Base-by-base conservation (phyloP, 2,888 invertebrate species). In the Malacosoma neustria region DNA sequence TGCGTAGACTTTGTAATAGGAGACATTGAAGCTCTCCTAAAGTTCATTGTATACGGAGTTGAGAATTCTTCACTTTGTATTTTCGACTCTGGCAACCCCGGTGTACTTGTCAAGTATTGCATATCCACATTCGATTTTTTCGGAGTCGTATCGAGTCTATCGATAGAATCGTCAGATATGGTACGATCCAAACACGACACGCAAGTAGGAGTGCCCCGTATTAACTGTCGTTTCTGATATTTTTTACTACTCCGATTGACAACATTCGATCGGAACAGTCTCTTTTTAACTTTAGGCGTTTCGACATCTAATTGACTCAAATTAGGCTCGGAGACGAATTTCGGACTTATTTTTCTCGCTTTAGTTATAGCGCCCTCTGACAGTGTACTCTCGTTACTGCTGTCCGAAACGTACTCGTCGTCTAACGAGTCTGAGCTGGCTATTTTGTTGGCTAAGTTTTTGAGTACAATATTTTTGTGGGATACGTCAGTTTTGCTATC, bases 1-100 rank as follows among this genome's bases (percentile, higher is more conserved):
- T 95, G 93, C 13, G 95, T 92, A 0, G 95, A 95, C 54, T 94
- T 92, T 0, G 95, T 95, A 38, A 95, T 95, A 1, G 95, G 95
- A 9, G 95, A 95, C 93, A 95, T 94, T 30, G 94, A 94, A 30
- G 91, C 91, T 51, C 93, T 87, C 42, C 89, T 87, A 39, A 88
- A 80, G 46, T 75, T 79, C 3, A 71, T 63, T 3, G 73, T 61
- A 33, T 82, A 86, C 0, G 87, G 87, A 1, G 86, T 85, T 2
- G 58, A 43, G 36, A 73, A 76, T 3, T 75, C 72, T 9, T 77
- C 82, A 15, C 69, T 63, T 1, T 71, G 64, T 11, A 61, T 51
- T 9, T 57, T 54, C 2, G 54, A 58, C 30, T 79, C 81, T 0
- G 72, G 48, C 4, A 75, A 45, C 0, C 84, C 84, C 0, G 87